Base-by-base conservation (phyloP, 1,140 invertebrate species). In the Meteorus sp. region DNA sequence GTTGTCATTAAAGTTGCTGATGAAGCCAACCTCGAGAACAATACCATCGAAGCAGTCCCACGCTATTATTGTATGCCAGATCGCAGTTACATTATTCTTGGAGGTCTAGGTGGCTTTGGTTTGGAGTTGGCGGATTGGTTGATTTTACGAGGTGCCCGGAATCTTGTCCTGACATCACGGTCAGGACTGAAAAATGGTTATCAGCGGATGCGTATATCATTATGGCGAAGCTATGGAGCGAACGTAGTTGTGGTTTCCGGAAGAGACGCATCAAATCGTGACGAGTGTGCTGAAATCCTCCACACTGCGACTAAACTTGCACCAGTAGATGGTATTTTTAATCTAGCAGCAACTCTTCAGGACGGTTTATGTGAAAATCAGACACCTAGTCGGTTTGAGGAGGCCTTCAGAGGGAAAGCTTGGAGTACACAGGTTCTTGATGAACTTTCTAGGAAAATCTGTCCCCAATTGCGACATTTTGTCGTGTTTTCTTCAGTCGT, bases 61-160 rank as follows among this genome's bases (percentile, higher is more conserved):
- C 77, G 82, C 43, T 84, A 82, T 35, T 65, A 81, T 13, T 89
- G 86, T 54, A 47, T 82, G 23, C 71, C 48, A 2, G 29, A 75
- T 2, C 63, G 67, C 11, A 77, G 72, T 23, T 85, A 84, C 54
- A 69, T 85, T 5, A 69, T 85, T 31, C 59, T 83, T 43, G 84
- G 91, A 33, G 91, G 92, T 56, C 75, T 93, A 0, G 91, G 91
- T 47, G 91, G 91, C 15, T 89, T 94, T 70, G 92, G 91, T 23
- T 77, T 94, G 1, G 91, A 94, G 72, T 71, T 94, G 37, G 83
- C 84, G 1, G 84, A 90, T 58, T 94, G 91, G 90, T 64, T 93
- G 43, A 76, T 91, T 15, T 69, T 86, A 11, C 79, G 89, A 52
- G 89, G 90, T 3, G 88, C 86, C 1, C 83, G 67, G 52, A 85